Base-by-base conservation (phyloP, 2,888 invertebrate species). In the Rhingia campestris region DNA sequence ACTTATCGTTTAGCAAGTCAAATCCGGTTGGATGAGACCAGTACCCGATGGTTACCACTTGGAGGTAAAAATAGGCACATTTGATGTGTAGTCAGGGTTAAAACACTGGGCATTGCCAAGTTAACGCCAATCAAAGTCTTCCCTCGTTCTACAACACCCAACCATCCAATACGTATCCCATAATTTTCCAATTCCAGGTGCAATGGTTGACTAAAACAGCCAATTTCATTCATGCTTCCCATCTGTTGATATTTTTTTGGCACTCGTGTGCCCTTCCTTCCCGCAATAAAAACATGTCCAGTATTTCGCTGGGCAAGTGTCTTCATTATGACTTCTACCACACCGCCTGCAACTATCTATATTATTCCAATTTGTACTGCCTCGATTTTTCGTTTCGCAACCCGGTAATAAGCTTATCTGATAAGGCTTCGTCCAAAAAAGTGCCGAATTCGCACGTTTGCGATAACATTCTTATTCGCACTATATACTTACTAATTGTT, bases 361-460 rank as follows among this genome's bases (percentile, higher is more conserved):
- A 1, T 7, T 9, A 12, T 12, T 51, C 39, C 30, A 47, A 22
- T 7, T 12, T 30, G 45, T 6, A 37, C 7, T 35, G 14, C 49
- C 32, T 0, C 58, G 35, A 12, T 43, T 81, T 80, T 14, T 59
- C 61, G 41, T 45, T 74, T 12, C 56, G 35, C 4, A 72, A 53
- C 10, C 61, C 61, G 1, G 53, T 63, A 61, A 61, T 61, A 6
- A 72, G 37, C 39, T 74, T 74, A 14, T 77, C 70, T 4, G 72
- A 35, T 51, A 72, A 45, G 10, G 53, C 72, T n/a, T 61, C 72
- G 30, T 63, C 61, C 53, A 53, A 30, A 45, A 72, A 61, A 7
- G 6, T 32, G 5, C 63, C 61, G 63, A 79, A 79, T 12, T 56
- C 63, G 33, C 70, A 79, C 4, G 79, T 43, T 72, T 72, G 79